Evolutionary conservation across 2,797 vertebrate species (phyloP).

Genomic region (Mallotus villosus): DNA sequence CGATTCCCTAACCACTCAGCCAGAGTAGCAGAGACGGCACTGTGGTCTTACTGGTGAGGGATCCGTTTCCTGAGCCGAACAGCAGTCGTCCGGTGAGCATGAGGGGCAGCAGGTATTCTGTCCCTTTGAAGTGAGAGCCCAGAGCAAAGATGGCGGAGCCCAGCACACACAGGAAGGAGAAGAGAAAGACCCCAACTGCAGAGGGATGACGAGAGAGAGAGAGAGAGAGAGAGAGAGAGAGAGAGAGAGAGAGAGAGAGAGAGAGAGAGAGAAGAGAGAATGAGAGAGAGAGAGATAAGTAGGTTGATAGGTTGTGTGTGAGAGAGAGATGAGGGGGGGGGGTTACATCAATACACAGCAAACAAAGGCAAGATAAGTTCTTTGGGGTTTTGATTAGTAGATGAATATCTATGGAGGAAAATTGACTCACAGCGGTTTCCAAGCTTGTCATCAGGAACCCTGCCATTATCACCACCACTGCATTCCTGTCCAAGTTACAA

Average conservation of each 20-base stretch:
- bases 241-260: background rate
- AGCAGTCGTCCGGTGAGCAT: conserved; percentile 83
- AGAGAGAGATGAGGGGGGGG: background rate
- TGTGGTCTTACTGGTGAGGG: conserved; percentile 75
- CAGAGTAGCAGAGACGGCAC: background rate
- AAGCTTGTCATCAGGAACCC: conserved; percentile 85
- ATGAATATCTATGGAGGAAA: background rate
- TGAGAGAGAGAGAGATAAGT: background rate
- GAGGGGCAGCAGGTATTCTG: conserved; percentile 76
- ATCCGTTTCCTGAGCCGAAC: conserved; percentile 84
- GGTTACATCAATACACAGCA: background rate
- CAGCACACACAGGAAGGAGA: conserved; percentile 82
- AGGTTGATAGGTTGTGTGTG: background rate
- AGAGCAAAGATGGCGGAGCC: conserved; percentile 81
- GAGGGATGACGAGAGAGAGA: conserved; percentile 3
- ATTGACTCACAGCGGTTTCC: conserved; percentile 80
- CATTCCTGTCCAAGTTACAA: conserved; percentile 70
- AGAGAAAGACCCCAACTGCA: conserved; percentile 82
- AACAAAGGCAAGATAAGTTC: background rate
- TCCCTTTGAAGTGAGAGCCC: conserved; percentile 84
- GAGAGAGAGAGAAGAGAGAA: conserved; percentile 13
- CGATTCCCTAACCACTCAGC: too few species aligned
- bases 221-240: background rate
- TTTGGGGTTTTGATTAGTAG: background rate
- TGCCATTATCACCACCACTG: conserved; percentile 80